These are phyloP conservation scores for Hydropotes inermis DNA, from an alignment of 2,113 vertebrate genomes.

Conservation along the genomic window DNA sequence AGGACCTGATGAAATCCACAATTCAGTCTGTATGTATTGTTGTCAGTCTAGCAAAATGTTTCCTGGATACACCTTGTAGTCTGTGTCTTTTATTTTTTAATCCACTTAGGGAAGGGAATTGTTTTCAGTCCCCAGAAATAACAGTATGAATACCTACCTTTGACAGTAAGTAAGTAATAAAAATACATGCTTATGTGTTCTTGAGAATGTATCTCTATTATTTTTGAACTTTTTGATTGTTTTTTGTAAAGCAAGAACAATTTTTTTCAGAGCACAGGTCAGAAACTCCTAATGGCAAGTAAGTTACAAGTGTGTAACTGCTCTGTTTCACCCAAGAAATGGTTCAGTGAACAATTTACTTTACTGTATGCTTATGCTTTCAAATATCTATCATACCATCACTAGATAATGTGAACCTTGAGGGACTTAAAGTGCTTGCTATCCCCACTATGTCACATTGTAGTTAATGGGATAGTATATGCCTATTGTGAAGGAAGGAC, in stretches of 20 bases:
- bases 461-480: not conserved
- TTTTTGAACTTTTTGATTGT: conserved; percentile 78
- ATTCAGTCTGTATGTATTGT: not conserved
- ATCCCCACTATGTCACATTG: not conserved
- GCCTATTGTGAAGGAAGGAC: not conserved
- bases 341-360: conserved; percentile 39
- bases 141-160: conserved; percentile 65
- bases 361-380: conserved; percentile 18
- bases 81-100: not conserved
- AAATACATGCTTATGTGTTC: conserved; percentile 70
- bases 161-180: conserved; percentile 70
- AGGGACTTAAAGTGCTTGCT: not conserved
- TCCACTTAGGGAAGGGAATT: conserved; percentile 77
- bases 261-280: conserved; percentile 65
- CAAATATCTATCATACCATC: not conserved
- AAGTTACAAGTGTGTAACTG: conserved; percentile 55
- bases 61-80: conserved; percentile 26
- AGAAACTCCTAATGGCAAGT: conserved; percentile 62
- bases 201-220: conserved; percentile 75
- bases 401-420: not conserved
- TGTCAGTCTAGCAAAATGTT: conserved; percentile 54
- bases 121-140: conserved; percentile 77
- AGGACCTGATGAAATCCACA: not conserved
- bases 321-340: conserved; percentile 44
- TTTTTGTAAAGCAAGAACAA: conserved; percentile 70